Percentiles rank a stretch among this genome's conserved stretches.
These are phyloP conservation scores for Neosalanx taihuensis DNA, from an alignment of 2,797 vertebrate genomes.

Conservation along the genomic window DNA sequence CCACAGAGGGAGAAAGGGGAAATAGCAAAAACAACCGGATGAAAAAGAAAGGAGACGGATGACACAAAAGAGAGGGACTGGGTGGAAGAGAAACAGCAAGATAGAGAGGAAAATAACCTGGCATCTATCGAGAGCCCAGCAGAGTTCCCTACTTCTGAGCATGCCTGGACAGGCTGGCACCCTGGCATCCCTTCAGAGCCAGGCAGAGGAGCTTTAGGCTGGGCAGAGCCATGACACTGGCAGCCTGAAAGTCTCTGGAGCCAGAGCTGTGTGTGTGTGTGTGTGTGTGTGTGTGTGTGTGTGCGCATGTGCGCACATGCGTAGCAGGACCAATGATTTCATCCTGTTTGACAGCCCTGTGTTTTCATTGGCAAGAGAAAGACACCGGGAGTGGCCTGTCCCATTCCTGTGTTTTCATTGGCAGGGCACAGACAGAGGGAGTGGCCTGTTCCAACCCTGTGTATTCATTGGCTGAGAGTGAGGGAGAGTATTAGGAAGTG, in stretches of 20 bases:
- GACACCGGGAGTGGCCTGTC: slow-evolving; percentile 30
- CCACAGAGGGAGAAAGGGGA: slow-evolving; percentile 39
- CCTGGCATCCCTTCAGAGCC: slow-evolving; percentile 63
- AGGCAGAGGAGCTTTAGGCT: slow-evolving; percentile 56
- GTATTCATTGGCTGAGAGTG: slow-evolving; percentile 4
- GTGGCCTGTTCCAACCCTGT: slow-evolving; percentile 22
- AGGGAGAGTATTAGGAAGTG: slow-evolving; percentile 7
- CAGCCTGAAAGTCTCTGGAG: slow-evolving; percentile 5
- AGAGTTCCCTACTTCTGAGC: slow-evolving; percentile 55
- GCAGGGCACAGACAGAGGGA: slow-evolving; percentile 24
- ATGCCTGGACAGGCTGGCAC: slow-evolving; percentile 64
- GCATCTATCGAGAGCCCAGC: slow-evolving; percentile 27
- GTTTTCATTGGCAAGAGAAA: slow-evolving; percentile 32
- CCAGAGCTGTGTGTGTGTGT: slow-evolving; percentile 5
- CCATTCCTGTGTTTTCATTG: slow-evolving; percentile 23
- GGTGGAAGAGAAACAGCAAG: slow-evolving; percentile 41
- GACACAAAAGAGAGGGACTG: slow-evolving; percentile 29
- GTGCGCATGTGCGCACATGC: slow-evolving; percentile 2
- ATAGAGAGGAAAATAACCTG: slow-evolving; percentile 20
- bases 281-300: too few relatives aligned
- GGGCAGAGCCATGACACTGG: slow-evolving; percentile 40
- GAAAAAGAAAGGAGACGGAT: slow-evolving; percentile 40
- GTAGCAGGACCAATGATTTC: slow-evolving; percentile 32
- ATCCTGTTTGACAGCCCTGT: slow-evolving; percentile 30
- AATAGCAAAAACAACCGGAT: slow-evolving; percentile 46